Evolutionary conservation across 1,140 invertebrate genomes (phyloP).

Genomic region (Cecropterus lyciades): DNA sequence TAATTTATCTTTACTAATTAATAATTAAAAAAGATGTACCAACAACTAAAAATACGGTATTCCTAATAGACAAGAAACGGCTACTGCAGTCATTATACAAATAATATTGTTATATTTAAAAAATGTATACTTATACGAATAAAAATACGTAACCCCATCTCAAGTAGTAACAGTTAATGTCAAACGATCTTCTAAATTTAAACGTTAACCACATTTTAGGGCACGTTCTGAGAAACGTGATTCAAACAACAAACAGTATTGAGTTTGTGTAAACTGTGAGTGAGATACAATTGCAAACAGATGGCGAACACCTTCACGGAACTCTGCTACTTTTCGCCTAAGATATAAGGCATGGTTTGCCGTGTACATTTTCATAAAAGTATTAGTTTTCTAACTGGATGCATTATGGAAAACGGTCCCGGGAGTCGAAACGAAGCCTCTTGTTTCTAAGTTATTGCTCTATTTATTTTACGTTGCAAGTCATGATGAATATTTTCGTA

Average conservation of each 20-base stretch:
- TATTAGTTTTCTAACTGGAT: slow-evolving; percentile 38
- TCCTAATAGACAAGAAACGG: no score
- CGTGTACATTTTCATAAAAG: slow-evolving; percentile 12
- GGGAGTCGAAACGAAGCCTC: slow-evolving; percentile 31
- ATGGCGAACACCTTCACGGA: neutral
- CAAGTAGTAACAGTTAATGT: neutral
- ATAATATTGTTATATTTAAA: no score
- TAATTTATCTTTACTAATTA: no score
- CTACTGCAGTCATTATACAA: no score
- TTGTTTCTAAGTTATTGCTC: slow-evolving; percentile 34
- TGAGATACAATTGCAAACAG: slow-evolving; percentile 36
- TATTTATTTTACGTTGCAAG: slow-evolving; percentile 30
- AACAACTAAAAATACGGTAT: no score
- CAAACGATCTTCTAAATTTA: slow-evolving; percentile 20
- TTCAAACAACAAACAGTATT: slow-evolving; percentile 31
- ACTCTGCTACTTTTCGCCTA: neutral
- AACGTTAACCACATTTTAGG: slow-evolving; percentile 23
- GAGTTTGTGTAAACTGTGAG: slow-evolving; percentile 34
- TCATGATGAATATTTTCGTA: slow-evolving; percentile 29
- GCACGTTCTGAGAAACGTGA: slow-evolving; percentile 17
- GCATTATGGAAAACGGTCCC: slow-evolving; percentile 35
- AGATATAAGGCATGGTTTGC: neutral
- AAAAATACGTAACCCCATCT: neutral
- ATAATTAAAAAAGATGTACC: no score
- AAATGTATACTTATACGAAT: no score